A percentile compares a stretch with the other conserved stretches of the same genome.
Conservation (phyloP, 2,113 vertebrate genomes). For the Centropus unirufus region DNA sequence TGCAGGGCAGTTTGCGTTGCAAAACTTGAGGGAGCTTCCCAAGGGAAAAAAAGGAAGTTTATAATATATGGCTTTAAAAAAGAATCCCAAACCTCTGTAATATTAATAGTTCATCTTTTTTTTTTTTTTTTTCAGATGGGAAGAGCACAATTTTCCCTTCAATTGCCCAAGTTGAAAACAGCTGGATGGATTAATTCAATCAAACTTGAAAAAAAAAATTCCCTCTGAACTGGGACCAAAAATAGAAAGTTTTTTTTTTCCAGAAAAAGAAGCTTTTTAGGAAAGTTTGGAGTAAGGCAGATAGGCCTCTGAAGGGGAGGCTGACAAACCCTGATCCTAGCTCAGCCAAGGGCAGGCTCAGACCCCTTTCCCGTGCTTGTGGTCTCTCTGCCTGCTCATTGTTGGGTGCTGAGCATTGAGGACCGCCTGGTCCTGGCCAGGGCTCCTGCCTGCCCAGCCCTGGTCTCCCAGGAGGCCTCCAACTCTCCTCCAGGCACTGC, state of each 20-base stretch:
- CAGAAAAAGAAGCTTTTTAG: not conserved
- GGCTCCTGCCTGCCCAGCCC: not conserved
- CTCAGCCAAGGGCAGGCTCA: not conserved
- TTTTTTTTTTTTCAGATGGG: not conserved
- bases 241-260: not conserved
- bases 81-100: not conserved
- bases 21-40: slow-evolving; percentile 1
- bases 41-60: slow-evolving; percentile 39
- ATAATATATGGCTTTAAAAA: not conserved
- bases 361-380: not conserved
- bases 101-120: not conserved
- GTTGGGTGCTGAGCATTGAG: accelerated
- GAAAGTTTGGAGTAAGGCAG: not conserved
- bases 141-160: not conserved
- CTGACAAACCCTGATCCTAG: not conserved
- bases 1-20: not conserved
- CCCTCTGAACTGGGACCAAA: not conserved
- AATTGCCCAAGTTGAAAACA: not conserved
- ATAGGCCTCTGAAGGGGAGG: not conserved
- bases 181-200: not conserved
- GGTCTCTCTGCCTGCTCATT: not conserved
- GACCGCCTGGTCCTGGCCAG: not conserved
- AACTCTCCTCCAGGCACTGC: not conserved
- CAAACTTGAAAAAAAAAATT: not conserved
- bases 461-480: not conserved